Evolutionary conservation across 2,888 invertebrate genomes (phyloP).

Genomic region (Perizoma flavofasciatum): DNA sequence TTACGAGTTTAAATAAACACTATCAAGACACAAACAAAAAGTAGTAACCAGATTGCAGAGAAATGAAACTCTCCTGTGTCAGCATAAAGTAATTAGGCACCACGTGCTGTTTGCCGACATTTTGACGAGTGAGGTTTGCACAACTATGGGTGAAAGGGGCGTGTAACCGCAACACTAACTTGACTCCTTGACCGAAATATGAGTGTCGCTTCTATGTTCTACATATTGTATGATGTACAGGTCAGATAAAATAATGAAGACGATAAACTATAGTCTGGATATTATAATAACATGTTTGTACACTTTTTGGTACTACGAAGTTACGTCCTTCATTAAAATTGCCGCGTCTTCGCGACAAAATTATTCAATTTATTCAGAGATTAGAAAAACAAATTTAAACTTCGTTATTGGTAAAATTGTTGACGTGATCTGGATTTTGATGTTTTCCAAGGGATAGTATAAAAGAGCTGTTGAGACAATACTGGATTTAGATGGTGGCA

Average conservation of each 20-base stretch:
- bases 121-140: neutral
- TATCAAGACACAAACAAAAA: constrained; percentile 25
- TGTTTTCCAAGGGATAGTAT: constrained; percentile 20
- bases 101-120: too few relatives aligned
- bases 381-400: constrained; percentile 31
- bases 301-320: constrained; percentile 42
- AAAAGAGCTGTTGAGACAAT: constrained; percentile 22
- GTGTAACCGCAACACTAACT: neutral
- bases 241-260: constrained; percentile 41
- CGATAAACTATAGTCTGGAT: constrained; percentile 58
- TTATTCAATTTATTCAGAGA: constrained; percentile 23
- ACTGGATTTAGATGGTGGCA: constrained; percentile 18
- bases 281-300: constrained; percentile 60
- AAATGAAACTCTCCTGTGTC: constrained; percentile 8
- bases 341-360: constrained; percentile 23
- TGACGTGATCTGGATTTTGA: constrained; percentile 27
- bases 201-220: constrained; percentile 12
- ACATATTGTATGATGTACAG: constrained; percentile 35
- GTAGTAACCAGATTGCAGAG: neutral
- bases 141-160: too few relatives aligned
- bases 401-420: constrained; percentile 42
- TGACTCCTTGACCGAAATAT: neutral
- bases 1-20: constrained; percentile 23
- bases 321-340: constrained; percentile 45
- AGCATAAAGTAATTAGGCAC: too few relatives aligned